Base-by-base conservation (phyloP, 2,888 invertebrate genomes). In the Nomada goodeniana region DNA sequence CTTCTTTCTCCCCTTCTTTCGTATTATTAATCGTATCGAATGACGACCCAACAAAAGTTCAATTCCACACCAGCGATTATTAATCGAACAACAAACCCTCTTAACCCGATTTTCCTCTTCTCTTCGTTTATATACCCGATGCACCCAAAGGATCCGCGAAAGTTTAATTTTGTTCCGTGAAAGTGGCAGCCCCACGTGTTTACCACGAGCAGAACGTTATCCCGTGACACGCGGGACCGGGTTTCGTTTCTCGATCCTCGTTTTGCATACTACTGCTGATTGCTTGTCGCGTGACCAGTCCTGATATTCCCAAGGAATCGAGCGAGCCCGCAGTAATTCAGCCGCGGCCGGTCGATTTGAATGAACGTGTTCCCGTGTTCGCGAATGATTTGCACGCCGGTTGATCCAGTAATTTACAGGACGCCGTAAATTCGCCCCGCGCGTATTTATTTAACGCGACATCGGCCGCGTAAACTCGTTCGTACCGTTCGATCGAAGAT, bases 161-260 rank as follows among this genome's bases (percentile, higher is more conserved):
- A 82, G 83, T 60, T 59, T 57, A 50, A 69, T 44, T 70, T 68
- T 69, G 69, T 77, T 61, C 29, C 82, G 82, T 77, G 82, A 83
- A 83, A 83, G 82, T 67, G 52, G 13, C 50, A 42, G n/a, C n/a
- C 11, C 42, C 64, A 23, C 61, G 68, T 75, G 69, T 75, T 74
- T 55, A 52, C 42, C 23, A 36, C 10, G 52, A 69, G 69, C 69
- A 68, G 52, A 52, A 47, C 78, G 55, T 69, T 68, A 67, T 78
- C 79, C 57, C 44, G 65, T 59, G 76, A 80, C 63, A 60, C 61
- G 23, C 65, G 47, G 44, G 53, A 36, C 60, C 23, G 61, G 57
- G 52, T 50, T 64, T 80, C 57, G 57, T 68, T 80, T 80, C 80
- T 52, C n/a, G 42, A 61, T 60, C 20, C 59, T 73, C 64, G 68